These are phyloP conservation scores for Acestrorhynchus altus DNA, from an alignment of 2,797 vertebrate genomes.

Conservation along the genomic window DNA sequence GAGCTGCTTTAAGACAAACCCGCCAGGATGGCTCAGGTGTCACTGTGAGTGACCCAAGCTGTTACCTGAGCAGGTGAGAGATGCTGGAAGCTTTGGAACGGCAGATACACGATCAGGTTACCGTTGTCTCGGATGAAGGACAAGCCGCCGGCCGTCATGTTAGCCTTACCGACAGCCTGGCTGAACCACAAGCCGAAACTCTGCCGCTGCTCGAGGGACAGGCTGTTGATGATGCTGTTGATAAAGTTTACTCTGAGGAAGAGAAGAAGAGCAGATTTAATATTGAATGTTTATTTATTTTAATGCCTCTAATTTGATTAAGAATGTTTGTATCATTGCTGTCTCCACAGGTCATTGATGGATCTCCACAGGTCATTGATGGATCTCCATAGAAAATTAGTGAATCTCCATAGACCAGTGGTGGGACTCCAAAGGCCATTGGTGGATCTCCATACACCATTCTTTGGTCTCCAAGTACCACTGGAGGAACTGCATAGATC, in stretches of 20 bases:
- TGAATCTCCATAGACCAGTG: no score
- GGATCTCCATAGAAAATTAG: no score
- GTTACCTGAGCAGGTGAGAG: constrained; percentile 86
- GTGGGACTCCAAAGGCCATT: no score
- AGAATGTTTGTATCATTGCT: no score
- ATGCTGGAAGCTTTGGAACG: constrained; percentile 82
- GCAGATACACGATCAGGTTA: constrained; percentile 81
- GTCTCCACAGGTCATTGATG: no score
- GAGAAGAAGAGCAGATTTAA: constrained; percentile 2
- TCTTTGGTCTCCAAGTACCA: no score
- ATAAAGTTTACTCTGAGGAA: constrained; percentile 72
- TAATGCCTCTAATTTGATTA: no score
- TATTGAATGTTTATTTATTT: no score
- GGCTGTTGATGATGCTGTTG: constrained; percentile 66
- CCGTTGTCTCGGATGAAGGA: constrained; percentile 77
- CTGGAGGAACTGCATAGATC: no score
- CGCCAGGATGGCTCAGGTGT: constrained; percentile 66
- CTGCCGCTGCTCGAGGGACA: constrained; percentile 71
- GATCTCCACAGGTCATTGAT: no score
- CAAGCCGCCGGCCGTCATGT: constrained; percentile 65
- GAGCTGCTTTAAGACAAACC: constrained; percentile 47
- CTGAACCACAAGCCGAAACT: constrained; percentile 80
- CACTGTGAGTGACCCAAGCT: constrained; percentile 68
- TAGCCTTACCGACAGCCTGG: constrained; percentile 56
- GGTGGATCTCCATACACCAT: neutral